Conservation (phyloP, 2,888 invertebrate genomes). For the Meliscaeva auricollis region DNA sequence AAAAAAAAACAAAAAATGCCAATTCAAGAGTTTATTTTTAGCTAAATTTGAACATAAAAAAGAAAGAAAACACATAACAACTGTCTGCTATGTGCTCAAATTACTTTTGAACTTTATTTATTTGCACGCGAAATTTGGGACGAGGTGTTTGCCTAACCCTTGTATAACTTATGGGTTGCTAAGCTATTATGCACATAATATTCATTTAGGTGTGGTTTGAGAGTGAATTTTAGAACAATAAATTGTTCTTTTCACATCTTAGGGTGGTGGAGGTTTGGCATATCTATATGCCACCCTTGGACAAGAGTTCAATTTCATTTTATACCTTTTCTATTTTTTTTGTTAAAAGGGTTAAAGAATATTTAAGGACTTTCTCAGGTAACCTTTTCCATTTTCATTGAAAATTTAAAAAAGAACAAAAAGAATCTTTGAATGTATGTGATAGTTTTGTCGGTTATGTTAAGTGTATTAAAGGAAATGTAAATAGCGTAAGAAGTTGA, state of each 20-base stretch:
- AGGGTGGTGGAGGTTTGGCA: background rate
- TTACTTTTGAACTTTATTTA: conserved; percentile 58
- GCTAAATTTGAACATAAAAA: background rate
- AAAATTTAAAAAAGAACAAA: background rate
- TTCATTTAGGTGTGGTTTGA: conserved; percentile 58
- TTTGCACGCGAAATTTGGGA: conserved; percentile 66
- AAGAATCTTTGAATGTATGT: background rate
- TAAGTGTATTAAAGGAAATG: background rate
- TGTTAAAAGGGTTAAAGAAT: background rate
- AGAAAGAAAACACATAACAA: background rate
- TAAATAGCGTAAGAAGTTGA: too few species aligned
- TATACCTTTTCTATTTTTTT: background rate
- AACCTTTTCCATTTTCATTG: background rate
- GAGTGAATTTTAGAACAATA: conserved; percentile 45
- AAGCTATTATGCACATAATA: conserved; percentile 44
- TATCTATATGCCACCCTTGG: background rate
- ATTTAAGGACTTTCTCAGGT: background rate
- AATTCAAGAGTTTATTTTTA: conserved; percentile 15
- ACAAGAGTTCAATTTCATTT: background rate
- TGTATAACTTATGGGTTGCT: conserved; percentile 32
- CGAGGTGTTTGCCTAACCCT: conserved; percentile 68
- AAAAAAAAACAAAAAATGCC: background rate
- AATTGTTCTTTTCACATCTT: conserved; percentile 21
- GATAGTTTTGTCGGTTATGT: background rate
- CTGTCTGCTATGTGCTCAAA: conserved; percentile 38